Evolutionary conservation across 2,888 invertebrate species (phyloP).

Genomic region (Limnephilus marmoratus): DNA sequence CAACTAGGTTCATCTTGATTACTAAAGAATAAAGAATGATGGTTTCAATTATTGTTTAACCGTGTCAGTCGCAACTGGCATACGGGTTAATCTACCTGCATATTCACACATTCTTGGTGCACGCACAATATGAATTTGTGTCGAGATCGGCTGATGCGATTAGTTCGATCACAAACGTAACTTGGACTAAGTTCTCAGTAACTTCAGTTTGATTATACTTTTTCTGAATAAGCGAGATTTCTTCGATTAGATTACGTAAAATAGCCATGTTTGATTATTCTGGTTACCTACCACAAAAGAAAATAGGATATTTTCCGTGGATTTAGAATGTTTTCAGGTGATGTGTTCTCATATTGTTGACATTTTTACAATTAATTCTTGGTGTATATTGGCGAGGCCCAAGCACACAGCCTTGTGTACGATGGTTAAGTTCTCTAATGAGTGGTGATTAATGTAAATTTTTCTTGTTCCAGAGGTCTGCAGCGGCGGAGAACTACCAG

Average conservation of each 20-base stretch:
- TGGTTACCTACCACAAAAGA: not conserved
- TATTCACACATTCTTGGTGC: not conserved
- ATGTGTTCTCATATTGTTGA: not conserved
- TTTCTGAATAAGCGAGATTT: not conserved
- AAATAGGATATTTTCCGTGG: not conserved
- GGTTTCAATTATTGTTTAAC: not conserved
- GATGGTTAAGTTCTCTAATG: not conserved
- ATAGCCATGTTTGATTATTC: not conserved
- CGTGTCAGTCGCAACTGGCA: not conserved
- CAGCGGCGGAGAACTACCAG: slow-evolving; percentile 93
- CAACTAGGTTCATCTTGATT: not conserved
- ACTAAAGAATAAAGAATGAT: not conserved
- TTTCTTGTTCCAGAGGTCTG: slow-evolving; percentile 85
- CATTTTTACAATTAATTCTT: not conserved
- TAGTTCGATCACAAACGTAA: not conserved
- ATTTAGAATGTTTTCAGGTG: not conserved
- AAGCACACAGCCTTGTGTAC: not conserved
- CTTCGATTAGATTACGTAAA: not conserved
- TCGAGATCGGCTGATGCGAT: not conserved
- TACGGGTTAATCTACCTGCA: not conserved
- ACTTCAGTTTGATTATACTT: not conserved
- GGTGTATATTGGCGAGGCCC: not conserved
- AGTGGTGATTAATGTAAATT: not conserved
- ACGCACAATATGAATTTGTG: not conserved
- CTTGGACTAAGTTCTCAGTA: not conserved